Evolutionary conservation across 1,140 invertebrate genomes (phyloP).

Genomic region (Rhagoletis zephyria): DNA sequence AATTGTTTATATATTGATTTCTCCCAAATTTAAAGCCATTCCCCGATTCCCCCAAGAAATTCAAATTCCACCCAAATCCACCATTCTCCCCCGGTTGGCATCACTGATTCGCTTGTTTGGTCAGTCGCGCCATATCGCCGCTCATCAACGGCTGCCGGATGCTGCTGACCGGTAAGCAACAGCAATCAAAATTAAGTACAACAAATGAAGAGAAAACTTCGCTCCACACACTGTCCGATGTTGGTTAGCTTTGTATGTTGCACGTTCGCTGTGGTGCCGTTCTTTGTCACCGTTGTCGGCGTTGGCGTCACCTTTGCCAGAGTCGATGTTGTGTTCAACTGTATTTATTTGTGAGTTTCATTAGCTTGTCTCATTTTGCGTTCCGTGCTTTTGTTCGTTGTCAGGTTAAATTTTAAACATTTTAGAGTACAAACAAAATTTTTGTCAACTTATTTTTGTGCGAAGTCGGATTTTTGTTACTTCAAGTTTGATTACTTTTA

Average conservation of each 20-base stretch:
- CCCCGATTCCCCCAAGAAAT: too few species aligned
- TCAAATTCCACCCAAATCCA: too few species aligned
- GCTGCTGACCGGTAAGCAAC: conserved; percentile 46
- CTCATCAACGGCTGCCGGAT: conserved; percentile 13
- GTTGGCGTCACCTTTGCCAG: conserved; percentile 39
- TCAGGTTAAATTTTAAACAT: conserved; percentile 46
- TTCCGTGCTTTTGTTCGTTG: conserved; percentile 1
- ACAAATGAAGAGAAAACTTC: neutral
- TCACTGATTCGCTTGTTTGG: conserved; percentile 1
- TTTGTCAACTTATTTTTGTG: too few species aligned
- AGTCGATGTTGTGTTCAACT: neutral
- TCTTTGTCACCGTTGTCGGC: conserved; percentile 8
- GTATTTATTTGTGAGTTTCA: conserved; percentile 42
- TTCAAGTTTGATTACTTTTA: too few species aligned
- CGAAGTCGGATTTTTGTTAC: too few species aligned
- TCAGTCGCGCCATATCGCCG: conserved; percentile 36
- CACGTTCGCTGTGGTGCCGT: neutral
- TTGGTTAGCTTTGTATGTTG: conserved; percentile 22
- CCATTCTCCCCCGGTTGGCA: too few species aligned
- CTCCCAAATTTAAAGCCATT: too few species aligned
- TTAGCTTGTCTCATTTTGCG: conserved; percentile 37
- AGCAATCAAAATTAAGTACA: conserved; percentile 41
- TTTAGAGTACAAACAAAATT: neutral
- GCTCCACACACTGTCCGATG: neutral
- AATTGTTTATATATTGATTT: too few species aligned